Evolutionary conservation across 2,113 vertebrate species (phyloP), one percentile per base, ranked within the genome.

Genomic region (Pantherophis guttatus): DNA sequence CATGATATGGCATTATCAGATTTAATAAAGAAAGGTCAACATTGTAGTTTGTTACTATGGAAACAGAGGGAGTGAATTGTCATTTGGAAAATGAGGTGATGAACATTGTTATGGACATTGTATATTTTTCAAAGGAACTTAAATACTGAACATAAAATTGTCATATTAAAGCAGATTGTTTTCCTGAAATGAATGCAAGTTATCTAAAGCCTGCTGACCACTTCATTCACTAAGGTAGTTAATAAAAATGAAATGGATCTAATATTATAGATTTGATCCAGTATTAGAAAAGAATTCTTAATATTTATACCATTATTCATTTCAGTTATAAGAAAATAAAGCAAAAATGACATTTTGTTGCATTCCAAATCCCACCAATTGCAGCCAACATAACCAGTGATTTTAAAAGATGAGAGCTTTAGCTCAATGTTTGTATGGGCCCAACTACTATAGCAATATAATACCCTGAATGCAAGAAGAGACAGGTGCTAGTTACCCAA

Each of bases 1-100:
- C 57, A 62, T 59, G 62, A 81, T 90, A 86, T 7, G 13, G 48
- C 48, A 39, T 85, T 39, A 81, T 44, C 75, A 62, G n/a, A 52
- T 85, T 50, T 93, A 57, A 89, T 92, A 55, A 89, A 85, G 24
- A 0, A 86, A 87, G 55, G 92, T 94, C 50, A 92, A 3, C 91
- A 57, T 89, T 92, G 44, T 48, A 57, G 90, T 59, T 90, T 92
- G 89, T 0, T 94, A 91, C 85, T 94, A 59, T 54, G 91, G 90
- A 94, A 95, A 89, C 39, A 52, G 24, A 55, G 17, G 91, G 87
- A 91, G 52, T 58, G 26, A 92, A 52, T 91, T 88, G 54, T 52
- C 93, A 95, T 91, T 8, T 53, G 86, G 85, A 94, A 95, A 88
- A 33, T 59, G 58, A 88, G 54, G 8, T 2, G 44, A 75, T 59